These are phyloP conservation scores for Pantherophis vulpinus DNA, from an alignment of 2,797 vertebrate genomes.

Conservation along the genomic window DNA sequence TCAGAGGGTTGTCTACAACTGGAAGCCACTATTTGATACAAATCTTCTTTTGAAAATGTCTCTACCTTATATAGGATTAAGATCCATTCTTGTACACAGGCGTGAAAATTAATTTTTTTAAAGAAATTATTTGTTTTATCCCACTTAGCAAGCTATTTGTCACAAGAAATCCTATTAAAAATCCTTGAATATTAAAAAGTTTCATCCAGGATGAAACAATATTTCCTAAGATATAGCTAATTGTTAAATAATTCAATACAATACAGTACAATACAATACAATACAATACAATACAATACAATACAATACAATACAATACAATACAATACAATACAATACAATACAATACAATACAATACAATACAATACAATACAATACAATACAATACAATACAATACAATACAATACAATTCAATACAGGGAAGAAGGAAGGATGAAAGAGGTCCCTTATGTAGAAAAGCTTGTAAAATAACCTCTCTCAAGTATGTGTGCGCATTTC, in stretches of 20 bases:
- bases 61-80: background rate
- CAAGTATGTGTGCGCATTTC: background rate
- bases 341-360: slow-evolving; percentile 26
- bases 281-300: slow-evolving; percentile 24
- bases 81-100: background rate
- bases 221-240: slow-evolving; percentile 54
- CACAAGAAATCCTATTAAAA: slow-evolving; percentile 38
- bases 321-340: slow-evolving; percentile 28
- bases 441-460: slow-evolving; percentile 10
- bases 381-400: slow-evolving; percentile 13
- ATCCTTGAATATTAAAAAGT: slow-evolving; percentile 37
- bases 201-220: slow-evolving; percentile 40
- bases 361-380: slow-evolving; percentile 26
- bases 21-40: background rate
- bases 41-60: background rate
- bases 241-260: slow-evolving; percentile 44
- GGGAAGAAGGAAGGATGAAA: slow-evolving; percentile 31
- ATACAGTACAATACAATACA: slow-evolving; percentile 26
- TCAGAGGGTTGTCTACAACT: background rate
- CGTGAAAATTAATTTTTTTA: background rate
- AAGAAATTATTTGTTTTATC: slow-evolving; percentile 30
- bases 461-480: slow-evolving; percentile 9
- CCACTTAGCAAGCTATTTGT: slow-evolving; percentile 42
- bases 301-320: slow-evolving; percentile 5
- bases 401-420: slow-evolving; percentile 27